These are phyloP conservation scores for Acholoe squamosa DNA, from an alignment of 2,888 invertebrate genomes.

Conservation along the genomic window DNA sequence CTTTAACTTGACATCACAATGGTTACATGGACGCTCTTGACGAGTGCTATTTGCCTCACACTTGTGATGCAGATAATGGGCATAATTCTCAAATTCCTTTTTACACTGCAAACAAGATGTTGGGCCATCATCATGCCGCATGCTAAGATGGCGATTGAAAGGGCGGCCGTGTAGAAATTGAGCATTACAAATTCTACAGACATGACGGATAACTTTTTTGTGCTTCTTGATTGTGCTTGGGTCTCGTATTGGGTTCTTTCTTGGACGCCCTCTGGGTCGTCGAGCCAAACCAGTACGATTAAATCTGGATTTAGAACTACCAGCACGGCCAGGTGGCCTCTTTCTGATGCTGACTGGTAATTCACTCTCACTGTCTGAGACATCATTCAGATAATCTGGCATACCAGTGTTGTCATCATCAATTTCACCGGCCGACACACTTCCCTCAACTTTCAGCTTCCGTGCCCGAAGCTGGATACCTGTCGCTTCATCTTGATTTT, in stretches of 20 bases:
- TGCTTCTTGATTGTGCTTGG: constrained; percentile 39
- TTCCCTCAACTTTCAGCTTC: neutral
- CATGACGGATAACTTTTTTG: constrained; percentile 27
- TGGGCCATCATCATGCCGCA: neutral
- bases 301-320: neutral
- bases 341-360: neutral
- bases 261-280: constrained; percentile 29
- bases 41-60: neutral
- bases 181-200: constrained; percentile 27
- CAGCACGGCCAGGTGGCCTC: neutral
- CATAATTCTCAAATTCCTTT: constrained; percentile 51
- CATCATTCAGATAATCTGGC: too few species aligned
- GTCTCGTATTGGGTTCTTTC: constrained; percentile 37
- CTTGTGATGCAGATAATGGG: constrained; percentile 40
- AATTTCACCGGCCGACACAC: neutral
- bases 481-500: neutral
- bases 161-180: constrained; percentile 56
- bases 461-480: neutral
- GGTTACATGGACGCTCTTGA: constrained; percentile 5
- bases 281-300: neutral
- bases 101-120: neutral
- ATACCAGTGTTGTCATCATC: neutral
- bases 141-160: constrained; percentile 46
- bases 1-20: constrained; percentile 47
- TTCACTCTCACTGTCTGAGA: neutral